Base-by-base conservation (phyloP, 2,888 invertebrate species). In the Nematopogon swammerdamellus region DNA sequence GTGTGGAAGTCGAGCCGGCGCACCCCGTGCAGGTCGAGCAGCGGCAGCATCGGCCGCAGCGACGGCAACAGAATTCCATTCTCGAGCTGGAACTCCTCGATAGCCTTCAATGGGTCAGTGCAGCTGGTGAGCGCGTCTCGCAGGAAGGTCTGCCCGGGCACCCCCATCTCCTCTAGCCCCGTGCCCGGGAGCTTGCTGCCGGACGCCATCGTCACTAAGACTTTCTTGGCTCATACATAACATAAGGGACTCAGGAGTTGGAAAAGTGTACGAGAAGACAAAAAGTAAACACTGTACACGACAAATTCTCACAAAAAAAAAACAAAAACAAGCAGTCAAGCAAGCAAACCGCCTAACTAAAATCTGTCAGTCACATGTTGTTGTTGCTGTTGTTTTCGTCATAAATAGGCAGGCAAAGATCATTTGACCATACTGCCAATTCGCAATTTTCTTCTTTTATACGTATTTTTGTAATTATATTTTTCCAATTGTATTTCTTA, bases 81-180 rank as follows among this genome's bases (percentile, higher is more conserved):
- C 70, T 94, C 91, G 45, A 93, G 79, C 86, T 97, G 96, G 81
- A 98, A 98, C 70, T 97, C 96, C 81, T 97, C 96, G 55, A 98
- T 98, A n/a, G 97, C 97, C 76, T 95, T 95, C 42, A 97, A 68
- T 11, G 97, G 97, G 76, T 98, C 97, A 1, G 95, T 94, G 65
- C 97, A 97, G 62, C 94, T 96, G 14, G 96, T 96, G 16, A 97
- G 81, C 11, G 96, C 92, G 70, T 97, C 95, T 47, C 89, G 80
- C n/a, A 95, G 81, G 65, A 85, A 91, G n/a, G 86, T 84, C 62
- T 92, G 90, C 0, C 94, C 95, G 0, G 93, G 90, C 53, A 95
- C 91, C 14, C 92, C 93, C 2, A 93, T 86, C 55, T 92, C 91
- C 68, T 94, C 92, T 50, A 93, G 69, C 0, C 90, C 90, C 25